These are phyloP conservation scores for Zoroaster sp. DNA, from an alignment of 53 echinoderm and acorn worm genomes.

Conservation along the genomic window DNA sequence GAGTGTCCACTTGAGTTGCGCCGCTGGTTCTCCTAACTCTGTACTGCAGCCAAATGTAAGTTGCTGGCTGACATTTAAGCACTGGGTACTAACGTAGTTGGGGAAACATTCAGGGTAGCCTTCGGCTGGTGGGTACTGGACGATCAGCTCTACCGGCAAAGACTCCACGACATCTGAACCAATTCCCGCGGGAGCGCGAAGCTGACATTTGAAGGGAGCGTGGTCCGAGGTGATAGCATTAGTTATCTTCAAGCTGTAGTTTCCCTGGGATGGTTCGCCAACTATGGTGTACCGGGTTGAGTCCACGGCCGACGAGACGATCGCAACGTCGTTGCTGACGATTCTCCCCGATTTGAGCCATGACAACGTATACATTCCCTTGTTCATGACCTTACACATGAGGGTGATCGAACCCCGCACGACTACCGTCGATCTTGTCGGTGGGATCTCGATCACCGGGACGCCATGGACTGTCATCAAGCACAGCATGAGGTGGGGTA, in stretches of 20 bases:
- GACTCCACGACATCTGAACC: background rate
- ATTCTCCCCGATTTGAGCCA: constrained; percentile 33
- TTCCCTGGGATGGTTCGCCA: constrained; percentile 8
- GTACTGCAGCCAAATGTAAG: constrained; percentile 48
- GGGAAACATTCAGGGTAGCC: constrained; percentile 43
- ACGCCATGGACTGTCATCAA: background rate
- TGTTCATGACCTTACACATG: constrained; percentile 17
- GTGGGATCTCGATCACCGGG: background rate
- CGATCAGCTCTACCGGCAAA: background rate
- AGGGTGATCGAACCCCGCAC: constrained; percentile 25
- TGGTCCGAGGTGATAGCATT: constrained; percentile 19
- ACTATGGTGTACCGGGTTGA: constrained; percentile 41
- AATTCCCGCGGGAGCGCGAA: background rate
- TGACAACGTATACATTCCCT: constrained; percentile 23
- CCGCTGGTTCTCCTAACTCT: constrained; percentile 55
- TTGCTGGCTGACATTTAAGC: background rate
- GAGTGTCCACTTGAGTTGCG: constrained; percentile 24
- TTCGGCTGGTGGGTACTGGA: constrained; percentile 40
- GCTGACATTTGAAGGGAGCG: constrained; percentile 44
- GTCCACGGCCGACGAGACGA: background rate
- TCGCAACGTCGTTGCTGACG: constrained; percentile 28
- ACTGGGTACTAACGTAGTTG: background rate
- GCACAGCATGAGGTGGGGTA: background rate
- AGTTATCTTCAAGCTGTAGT: constrained; percentile 62
- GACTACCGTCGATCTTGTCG: background rate